These are phyloP conservation scores for Drosophila austrosaltans DNA, from an alignment of 2,888 invertebrate species.

Conservation along the genomic window DNA sequence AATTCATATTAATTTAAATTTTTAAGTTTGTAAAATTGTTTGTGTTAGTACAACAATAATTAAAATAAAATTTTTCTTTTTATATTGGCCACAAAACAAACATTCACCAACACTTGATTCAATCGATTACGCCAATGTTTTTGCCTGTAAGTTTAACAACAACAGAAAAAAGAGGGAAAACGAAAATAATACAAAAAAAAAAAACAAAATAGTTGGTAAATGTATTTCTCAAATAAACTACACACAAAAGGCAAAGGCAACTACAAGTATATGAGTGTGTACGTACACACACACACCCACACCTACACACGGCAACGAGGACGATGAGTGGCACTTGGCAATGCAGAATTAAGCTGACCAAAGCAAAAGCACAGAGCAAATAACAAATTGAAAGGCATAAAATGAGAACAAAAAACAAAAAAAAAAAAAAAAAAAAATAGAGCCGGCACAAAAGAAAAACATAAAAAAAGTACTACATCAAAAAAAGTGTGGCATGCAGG, in stretches of 20 bases:
- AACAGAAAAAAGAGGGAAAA: background rate
- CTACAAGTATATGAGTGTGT: background rate
- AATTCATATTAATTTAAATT: too few species aligned
- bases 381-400: conserved; percentile 62
- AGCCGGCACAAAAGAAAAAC: background rate
- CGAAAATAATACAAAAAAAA: background rate
- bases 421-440: conserved; percentile 4
- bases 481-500: conserved; percentile 2
- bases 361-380: conserved; percentile 44
- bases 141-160: conserved; percentile 21
- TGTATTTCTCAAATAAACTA: conserved; percentile 43
- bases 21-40: background rate
- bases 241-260: conserved; percentile 40
- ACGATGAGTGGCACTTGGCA: conserved; percentile 35
- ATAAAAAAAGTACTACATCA: background rate
- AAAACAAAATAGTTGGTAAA: conserved; percentile 43
- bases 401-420: conserved; percentile 44
- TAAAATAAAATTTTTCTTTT: conserved; percentile 40
- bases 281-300: background rate
- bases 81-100: conserved; percentile 5
- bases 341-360: conserved; percentile 51
- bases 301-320: background rate
- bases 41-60: conserved; percentile 23
- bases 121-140: conserved; percentile 20
- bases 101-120: conserved; percentile 22